A percentile compares a stretch with the other conserved stretches of the same genome.
Evolutionary conservation across 2,797 vertebrate species (phyloP).

Genomic region (Arrhamphus sclerolepis): DNA sequence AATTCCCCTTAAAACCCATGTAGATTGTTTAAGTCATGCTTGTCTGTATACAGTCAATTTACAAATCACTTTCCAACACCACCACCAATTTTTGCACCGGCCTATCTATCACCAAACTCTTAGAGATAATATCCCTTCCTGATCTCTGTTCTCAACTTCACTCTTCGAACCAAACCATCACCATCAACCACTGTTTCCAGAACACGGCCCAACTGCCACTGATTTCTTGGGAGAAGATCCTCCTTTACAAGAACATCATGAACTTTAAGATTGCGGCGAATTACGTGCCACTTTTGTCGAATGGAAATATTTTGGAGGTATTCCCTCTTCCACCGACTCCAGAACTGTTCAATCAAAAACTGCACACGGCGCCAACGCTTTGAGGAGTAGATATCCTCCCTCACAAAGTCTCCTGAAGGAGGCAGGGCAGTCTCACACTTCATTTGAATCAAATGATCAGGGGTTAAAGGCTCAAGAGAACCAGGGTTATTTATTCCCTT

Average conservation of each 20-base stretch:
- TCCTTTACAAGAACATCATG: not conserved
- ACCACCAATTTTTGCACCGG: not conserved
- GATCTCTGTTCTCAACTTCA: not conserved
- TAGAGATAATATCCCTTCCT: not conserved
- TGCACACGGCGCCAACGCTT: not conserved
- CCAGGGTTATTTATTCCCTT: not conserved
- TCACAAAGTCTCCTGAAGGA: not conserved
- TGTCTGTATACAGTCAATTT: not conserved
- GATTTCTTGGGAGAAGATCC: not conserved
- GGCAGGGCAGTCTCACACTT: not conserved
- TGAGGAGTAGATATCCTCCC: not conserved
- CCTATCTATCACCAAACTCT: not conserved
- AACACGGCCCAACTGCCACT: not conserved
- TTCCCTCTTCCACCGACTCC: slow-evolving; percentile 6
- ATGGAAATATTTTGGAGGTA: not conserved
- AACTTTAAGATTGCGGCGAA: not conserved
- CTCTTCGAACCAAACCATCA: not conserved
- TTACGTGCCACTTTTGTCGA: not conserved
- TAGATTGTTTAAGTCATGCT: not conserved
- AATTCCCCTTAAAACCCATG: not conserved
- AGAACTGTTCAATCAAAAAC: not conserved
- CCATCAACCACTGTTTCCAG: not conserved
- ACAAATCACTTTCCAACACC: not conserved
- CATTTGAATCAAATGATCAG: slow-evolving; percentile 8
- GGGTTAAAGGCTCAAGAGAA: not conserved